These are phyloP conservation scores for Tanypteryx hageni DNA, from an alignment of 2,888 invertebrate species.

Conservation along the genomic window DNA sequence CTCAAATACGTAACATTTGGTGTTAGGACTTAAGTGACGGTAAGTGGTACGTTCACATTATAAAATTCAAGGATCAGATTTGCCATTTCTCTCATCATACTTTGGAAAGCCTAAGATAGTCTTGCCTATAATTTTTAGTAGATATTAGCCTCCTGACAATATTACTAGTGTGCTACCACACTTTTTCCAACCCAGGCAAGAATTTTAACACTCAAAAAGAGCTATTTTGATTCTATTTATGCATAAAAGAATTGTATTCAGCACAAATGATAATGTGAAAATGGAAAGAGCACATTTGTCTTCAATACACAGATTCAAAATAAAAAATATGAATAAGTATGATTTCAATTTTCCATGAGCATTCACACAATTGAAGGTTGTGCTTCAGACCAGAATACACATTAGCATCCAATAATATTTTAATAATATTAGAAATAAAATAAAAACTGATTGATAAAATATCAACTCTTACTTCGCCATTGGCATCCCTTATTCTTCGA, in stretches of 20 bases:
- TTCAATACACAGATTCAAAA: background rate
- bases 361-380: background rate
- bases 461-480: conserved; percentile 85
- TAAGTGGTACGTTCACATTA: background rate
- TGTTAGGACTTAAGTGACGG: background rate
- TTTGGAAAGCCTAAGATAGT: conserved; percentile 30
- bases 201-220: conserved; percentile 17
- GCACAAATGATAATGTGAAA: background rate
- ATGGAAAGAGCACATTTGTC: conserved; percentile 3
- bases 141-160: conserved; percentile 67
- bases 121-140: conserved; percentile 51
- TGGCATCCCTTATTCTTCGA: conserved; percentile 89
- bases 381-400: background rate
- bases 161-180: conserved; percentile 67
- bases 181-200: conserved; percentile 67
- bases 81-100: conserved; percentile 15
- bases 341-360: background rate
- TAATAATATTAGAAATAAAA: background rate
- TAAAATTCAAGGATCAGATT: background rate
- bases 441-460: background rate
- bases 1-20: conserved; percentile 27
- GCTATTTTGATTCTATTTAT: background rate
- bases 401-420: background rate
- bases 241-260: background rate
- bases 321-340: conserved; percentile 39